A percentile compares a stretch with the other conserved stretches of the same genome.
Conservation (phyloP, 1,140 invertebrate genomes). For the Homarus americanus region DNA sequence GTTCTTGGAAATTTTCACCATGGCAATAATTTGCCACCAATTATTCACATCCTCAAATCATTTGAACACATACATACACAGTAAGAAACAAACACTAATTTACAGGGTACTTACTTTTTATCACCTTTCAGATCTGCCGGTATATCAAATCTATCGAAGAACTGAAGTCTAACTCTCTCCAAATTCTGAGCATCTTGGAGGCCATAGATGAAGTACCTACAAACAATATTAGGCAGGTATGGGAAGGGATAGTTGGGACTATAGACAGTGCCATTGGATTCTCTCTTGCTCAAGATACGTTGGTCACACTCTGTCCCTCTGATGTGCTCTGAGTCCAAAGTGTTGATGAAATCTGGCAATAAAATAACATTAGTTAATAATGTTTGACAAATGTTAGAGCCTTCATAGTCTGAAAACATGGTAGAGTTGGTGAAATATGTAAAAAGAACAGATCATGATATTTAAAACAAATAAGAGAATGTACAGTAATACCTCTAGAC, state of each 20-base stretch:
- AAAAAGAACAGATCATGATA: neutral
- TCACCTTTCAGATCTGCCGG: slow-evolving; percentile 80
- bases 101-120: slow-evolving; percentile 75
- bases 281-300: slow-evolving; percentile 95
- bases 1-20: too few relatives aligned
- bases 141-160: slow-evolving; percentile 91
- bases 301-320: slow-evolving; percentile 98
- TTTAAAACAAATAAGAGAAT: too few relatives aligned
- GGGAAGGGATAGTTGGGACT: slow-evolving; percentile 97
- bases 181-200: slow-evolving; percentile 96
- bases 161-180: slow-evolving; percentile 93
- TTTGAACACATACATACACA: too few relatives aligned
- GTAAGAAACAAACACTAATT: too few relatives aligned
- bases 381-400: neutral
- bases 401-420: too few relatives aligned
- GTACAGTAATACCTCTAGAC: too few relatives aligned
- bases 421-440: neutral
- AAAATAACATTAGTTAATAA: slow-evolving; percentile 1
- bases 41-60: too few relatives aligned
- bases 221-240: slow-evolving; percentile 96
- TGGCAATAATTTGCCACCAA: too few relatives aligned
- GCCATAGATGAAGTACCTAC: slow-evolving; percentile 97
- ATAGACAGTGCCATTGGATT: slow-evolving; percentile 92
- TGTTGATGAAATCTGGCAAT: slow-evolving; percentile 92
- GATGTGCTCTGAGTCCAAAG: slow-evolving; percentile 94